Evolutionary conservation across 35 echinoderm and acorn worm species (phyloP).

Genomic region (Eucidaris tribuloides): DNA sequence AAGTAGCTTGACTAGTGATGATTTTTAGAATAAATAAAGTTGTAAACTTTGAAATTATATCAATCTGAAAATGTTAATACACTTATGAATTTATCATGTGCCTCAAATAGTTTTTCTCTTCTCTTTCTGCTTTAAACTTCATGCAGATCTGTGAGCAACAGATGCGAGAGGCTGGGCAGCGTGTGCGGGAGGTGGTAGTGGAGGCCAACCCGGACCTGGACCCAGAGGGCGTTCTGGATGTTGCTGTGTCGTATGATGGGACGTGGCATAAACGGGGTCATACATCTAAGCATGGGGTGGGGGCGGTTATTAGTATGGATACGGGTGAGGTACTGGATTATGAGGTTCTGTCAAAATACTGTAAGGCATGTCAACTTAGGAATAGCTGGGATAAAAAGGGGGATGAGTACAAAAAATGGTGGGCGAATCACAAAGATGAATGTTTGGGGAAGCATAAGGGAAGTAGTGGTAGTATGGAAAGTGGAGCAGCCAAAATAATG

Average conservation of each 20-base stretch:
- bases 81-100: not conserved
- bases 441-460: not conserved
- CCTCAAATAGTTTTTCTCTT: too few relatives aligned
- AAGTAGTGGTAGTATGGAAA: not conserved
- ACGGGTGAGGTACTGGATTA: conserved; percentile 33
- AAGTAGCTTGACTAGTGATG: not conserved
- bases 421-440: conserved; percentile 6
- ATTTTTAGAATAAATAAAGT: not conserved
- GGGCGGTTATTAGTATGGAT: conserved; percentile 29
- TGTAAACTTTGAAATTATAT: too few relatives aligned
- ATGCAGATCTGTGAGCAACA: not conserved
- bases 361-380: not conserved
- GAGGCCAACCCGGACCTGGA: not conserved
- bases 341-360: not conserved
- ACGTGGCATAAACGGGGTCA: conserved; percentile 30
- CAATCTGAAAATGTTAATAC: too few relatives aligned
- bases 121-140: not conserved
- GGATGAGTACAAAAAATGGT: conserved; percentile 12
- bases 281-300: conserved; percentile 14
- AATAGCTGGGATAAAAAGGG: not conserved
- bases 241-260: conserved; percentile 31
- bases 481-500: not conserved
- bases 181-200: not conserved
- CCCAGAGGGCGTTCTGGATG: not conserved
- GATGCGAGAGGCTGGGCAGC: not conserved